phyloP scores from a whole-genome alignment of 2,888 invertebrate genomes.

The Parnassius mnemosyne region DNA sequence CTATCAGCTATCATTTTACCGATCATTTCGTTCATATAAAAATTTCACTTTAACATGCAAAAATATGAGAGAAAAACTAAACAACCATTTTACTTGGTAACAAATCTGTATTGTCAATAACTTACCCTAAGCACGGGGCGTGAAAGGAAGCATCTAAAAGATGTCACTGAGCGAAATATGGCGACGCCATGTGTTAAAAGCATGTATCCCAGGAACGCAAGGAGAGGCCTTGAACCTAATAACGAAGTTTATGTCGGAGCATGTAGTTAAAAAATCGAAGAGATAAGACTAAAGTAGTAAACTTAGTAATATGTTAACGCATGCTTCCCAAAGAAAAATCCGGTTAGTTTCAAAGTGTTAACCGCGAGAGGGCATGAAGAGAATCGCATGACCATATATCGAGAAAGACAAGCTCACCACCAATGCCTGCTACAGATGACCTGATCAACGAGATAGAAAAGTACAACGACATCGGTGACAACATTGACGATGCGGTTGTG shows the following conservation, averaged over 20 bases:
- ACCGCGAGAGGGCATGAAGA: conserved; percentile 25
- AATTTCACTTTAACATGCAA: neutral
- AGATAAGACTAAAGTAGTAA: conserved; percentile 19
- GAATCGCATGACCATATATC: neutral
- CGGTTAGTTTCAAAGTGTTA: conserved; percentile 13
- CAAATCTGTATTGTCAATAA: conserved; percentile 42
- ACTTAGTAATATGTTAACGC: conserved; percentile 35
- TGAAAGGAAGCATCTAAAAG: conserved; percentile 47
- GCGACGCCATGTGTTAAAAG: conserved; percentile 9
- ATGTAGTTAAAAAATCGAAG: neutral
- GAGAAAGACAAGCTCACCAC: conserved; percentile 32
- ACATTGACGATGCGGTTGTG: conserved; percentile 95
- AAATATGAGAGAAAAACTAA: neutral
- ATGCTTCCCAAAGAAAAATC: conserved; percentile 32
- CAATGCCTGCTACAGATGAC: conserved; percentile 84
- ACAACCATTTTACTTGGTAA: neutral
- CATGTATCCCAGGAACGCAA: conserved; percentile 2
- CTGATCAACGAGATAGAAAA: conserved; percentile 93
- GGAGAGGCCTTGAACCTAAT: neutral
- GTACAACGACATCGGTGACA: conserved; percentile 95
- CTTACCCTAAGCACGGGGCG: conserved; percentile 59
- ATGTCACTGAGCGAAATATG: conserved; percentile 38
- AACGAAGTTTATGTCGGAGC: conserved; percentile 1
- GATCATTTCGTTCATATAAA: conserved; percentile 5
- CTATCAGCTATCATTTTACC: conserved; percentile 70